These are phyloP conservation scores for Himantopus leucocephalus DNA, from an alignment of 2,113 vertebrate genomes.

Conservation along the genomic window DNA sequence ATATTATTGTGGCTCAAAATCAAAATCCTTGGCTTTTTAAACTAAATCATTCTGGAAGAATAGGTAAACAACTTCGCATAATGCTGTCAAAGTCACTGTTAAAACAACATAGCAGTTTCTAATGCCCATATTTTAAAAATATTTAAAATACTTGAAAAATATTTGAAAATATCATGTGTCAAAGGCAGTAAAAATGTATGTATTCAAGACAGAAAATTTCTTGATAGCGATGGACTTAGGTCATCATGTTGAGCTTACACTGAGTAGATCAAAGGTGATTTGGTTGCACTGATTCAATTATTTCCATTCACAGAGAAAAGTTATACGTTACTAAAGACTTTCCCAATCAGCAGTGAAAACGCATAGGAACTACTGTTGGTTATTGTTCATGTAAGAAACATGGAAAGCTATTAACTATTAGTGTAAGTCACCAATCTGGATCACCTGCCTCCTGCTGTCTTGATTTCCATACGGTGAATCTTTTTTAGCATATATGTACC, in stretches of 20 bases:
- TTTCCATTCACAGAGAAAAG: background rate
- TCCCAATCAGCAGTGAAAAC: background rate
- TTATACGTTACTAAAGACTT: background rate
- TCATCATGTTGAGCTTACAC: background rate
- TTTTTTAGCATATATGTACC: background rate
- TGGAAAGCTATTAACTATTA: background rate
- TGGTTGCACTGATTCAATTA: background rate
- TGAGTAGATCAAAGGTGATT: background rate
- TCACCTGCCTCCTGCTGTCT: background rate
- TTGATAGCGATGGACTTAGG: background rate
- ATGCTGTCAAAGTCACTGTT: background rate
- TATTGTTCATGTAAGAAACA: background rate
- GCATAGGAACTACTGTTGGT: background rate
- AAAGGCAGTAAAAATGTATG: background rate
- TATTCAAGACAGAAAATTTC: background rate
- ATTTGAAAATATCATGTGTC: background rate
- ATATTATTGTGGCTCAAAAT: background rate
- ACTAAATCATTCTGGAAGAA: background rate
- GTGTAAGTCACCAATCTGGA: background rate
- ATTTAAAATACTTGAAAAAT: background rate
- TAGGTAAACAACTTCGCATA: background rate
- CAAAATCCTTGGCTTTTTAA: background rate
- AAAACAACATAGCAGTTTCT: background rate
- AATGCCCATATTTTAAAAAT: background rate
- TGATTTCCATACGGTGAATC: background rate